A percentile compares a stretch with the other conserved stretches of the same genome.
Evolutionary conservation across 2,797 vertebrate species (phyloP).

Genomic region (Astyanax mexicanus): DNA sequence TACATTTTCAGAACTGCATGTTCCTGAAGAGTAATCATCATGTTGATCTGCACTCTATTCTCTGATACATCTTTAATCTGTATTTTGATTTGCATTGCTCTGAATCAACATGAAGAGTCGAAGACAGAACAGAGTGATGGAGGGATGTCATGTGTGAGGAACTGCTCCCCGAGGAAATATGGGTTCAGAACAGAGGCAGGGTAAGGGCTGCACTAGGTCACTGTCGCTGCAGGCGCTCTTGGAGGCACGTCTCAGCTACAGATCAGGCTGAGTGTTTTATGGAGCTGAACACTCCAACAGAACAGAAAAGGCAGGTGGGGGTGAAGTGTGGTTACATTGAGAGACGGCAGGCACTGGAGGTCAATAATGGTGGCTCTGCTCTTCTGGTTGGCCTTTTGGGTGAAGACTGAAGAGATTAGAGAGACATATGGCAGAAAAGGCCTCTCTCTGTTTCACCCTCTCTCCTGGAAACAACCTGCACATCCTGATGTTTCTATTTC

Average conservation of each 20-base stretch:
- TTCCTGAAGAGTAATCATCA: not conserved
- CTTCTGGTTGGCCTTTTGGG: not conserved
- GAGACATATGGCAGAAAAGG: slow-evolving; percentile 8
- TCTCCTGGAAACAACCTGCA: slow-evolving; percentile 5
- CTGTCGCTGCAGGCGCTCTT: not conserved
- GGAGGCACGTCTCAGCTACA: not conserved
- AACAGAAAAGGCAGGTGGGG: not conserved
- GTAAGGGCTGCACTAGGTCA: not conserved
- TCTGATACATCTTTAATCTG: not conserved
- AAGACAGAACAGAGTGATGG: not conserved
- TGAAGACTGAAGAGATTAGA: slow-evolving; percentile 10
- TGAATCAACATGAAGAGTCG: not conserved
- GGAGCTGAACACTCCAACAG: not conserved
- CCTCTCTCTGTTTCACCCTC: not conserved
- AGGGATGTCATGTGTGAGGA: not conserved
- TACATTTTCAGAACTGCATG: not conserved
- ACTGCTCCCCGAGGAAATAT: not conserved
- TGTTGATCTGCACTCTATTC: not conserved
- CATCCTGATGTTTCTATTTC: slow-evolving; percentile 51
- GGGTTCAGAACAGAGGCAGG: too few relatives aligned
- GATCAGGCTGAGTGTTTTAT: not conserved
- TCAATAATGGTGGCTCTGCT: not conserved
- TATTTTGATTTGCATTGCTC: not conserved
- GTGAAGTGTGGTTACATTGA: not conserved
- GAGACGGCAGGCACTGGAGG: too few relatives aligned